These are phyloP conservation scores for Chrysopilus asiliformis DNA, from an alignment of 2,888 invertebrate species.

Conservation along the genomic window DNA sequence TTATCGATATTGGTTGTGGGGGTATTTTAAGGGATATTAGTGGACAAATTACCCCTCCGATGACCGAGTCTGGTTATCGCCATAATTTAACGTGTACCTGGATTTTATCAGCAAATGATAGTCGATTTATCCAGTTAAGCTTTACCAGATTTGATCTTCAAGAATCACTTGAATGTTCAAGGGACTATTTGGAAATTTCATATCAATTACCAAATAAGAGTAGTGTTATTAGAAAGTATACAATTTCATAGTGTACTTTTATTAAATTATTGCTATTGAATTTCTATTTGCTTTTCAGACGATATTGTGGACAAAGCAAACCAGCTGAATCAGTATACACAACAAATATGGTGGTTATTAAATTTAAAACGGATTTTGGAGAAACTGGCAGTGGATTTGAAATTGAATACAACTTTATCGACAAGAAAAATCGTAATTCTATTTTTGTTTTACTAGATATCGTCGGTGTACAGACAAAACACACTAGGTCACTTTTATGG, in stretches of 20 bases:
- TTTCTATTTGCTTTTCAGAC: too few species aligned
- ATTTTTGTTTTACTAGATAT: too few species aligned
- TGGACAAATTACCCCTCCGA: constrained; percentile 51
- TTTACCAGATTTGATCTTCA: background rate
- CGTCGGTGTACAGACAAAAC: too few species aligned
- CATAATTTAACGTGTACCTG: constrained; percentile 47
- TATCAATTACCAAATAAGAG: too few species aligned
- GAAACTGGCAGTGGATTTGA: constrained; percentile 54
- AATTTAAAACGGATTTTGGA: constrained; percentile 47
- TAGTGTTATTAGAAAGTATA: too few species aligned
- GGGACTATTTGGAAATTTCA: background rate
- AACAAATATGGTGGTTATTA: constrained; percentile 39
- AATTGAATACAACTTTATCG: constrained; percentile 68
- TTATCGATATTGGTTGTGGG: constrained; percentile 52
- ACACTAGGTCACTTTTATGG: too few species aligned
- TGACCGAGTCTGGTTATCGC: constrained; percentile 29
- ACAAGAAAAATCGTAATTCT: too few species aligned
- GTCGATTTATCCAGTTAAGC: background rate
- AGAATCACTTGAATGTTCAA: background rate
- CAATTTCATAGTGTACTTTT: too few species aligned
- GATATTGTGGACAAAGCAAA: too few species aligned
- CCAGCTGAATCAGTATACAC: too few species aligned
- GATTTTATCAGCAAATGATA: constrained; percentile 47
- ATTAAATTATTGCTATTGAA: too few species aligned
- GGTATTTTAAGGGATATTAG: constrained; percentile 45